Base-by-base conservation (phyloP, 2,888 invertebrate genomes). In the Patella ulyssiponensis region DNA sequence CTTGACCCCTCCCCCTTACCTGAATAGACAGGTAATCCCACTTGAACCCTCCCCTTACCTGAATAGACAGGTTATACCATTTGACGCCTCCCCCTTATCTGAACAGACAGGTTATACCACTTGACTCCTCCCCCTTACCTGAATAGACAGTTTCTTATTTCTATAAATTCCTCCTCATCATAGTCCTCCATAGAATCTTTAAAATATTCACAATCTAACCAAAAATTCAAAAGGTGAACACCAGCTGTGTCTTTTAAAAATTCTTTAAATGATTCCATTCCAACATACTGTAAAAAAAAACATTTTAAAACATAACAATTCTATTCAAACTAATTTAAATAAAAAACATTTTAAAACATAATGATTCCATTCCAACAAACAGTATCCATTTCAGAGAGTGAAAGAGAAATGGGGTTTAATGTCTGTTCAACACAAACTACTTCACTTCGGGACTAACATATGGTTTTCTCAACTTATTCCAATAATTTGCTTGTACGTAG, bases 131-230 rank as follows among this genome's bases (percentile, higher is more conserved):
- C 1, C 11, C 23, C 23, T 64, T 75, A 91, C 91, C 91, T 88
- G 83, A 90, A 91, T 15, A 91, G 84, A 75, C 86, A 82, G 79
- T 89, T 90, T 76, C 90, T 87, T 20, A 85, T 86, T 56, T 88
- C 89, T 79, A 86, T 86, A 53, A 84, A 86, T 23, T 86, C 82
- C 7, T 84, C 77, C 69, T 91, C 91, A 80, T 89, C 90, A 82
- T 85, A 88, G 73, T 90, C 89, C 74, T 91, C 90, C 87, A 90
- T 90, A 14, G 86, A 84, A 83, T 92, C 91, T 80, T 91, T 91
- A 83, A 87, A 92, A 78, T 87, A 86, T 80, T 92, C 92, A 83
- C 91, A 92, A 82, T 92, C 91, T 23, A 92, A 77, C 92, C 92
- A 92, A 86, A 92, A 92, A 73, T 90, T 88, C 64, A 89, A 81